Conservation (phyloP, 1,140 invertebrate species). For the Drosophila mojavensis region DNA sequence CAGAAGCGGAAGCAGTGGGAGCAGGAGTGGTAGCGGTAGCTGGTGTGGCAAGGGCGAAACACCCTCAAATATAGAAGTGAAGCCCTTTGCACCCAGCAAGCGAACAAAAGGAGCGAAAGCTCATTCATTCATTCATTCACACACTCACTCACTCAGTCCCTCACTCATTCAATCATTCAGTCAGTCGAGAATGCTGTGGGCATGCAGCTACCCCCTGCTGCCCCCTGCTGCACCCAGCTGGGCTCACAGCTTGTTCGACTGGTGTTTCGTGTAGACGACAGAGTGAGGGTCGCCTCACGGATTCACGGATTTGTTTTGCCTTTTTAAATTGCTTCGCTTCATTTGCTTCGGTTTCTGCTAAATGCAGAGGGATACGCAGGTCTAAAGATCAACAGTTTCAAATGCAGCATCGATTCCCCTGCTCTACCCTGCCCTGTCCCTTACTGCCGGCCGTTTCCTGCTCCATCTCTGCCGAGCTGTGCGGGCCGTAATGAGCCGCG, state of each 20-base stretch:
- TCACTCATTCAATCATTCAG: constrained; percentile 48
- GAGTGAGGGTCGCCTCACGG: constrained; percentile 54
- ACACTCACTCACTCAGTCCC: constrained; percentile 45
- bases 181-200: constrained; percentile 48
- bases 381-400: background rate
- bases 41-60: constrained; percentile 11
- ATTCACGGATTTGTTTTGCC: constrained; percentile 77
- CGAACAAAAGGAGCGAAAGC: constrained; percentile 52
- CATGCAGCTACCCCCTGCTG: too few relatives aligned
- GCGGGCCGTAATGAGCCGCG: constrained; percentile 57
- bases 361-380: background rate
- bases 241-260: constrained; percentile 57
- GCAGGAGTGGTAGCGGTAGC: background rate
- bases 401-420: background rate
- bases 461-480: background rate
- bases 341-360: constrained; percentile 65
- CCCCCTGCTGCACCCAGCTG: constrained; percentile 38
- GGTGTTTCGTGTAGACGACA: constrained; percentile 76
- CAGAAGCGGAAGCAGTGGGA: constrained; percentile 2
- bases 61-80: constrained; percentile 58
- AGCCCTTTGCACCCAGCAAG: constrained; percentile 71
- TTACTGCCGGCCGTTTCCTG: too few relatives aligned
- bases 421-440: background rate
- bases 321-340: constrained; percentile 84
- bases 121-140: constrained; percentile 54